Base-by-base conservation (phyloP, 2,888 invertebrate genomes). In the Leucophenga maculata region DNA sequence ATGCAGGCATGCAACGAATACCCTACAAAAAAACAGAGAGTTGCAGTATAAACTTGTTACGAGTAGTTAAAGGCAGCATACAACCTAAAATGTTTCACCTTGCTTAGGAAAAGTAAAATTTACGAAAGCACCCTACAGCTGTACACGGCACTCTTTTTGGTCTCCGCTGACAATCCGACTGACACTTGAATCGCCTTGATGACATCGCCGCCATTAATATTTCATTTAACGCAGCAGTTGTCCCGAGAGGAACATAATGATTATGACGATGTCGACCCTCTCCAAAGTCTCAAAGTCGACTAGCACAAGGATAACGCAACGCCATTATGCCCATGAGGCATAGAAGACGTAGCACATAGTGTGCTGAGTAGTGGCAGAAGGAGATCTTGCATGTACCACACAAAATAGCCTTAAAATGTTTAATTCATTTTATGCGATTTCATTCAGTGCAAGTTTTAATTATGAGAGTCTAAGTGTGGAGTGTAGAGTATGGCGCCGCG, bases 341-440 rank as follows among this genome's bases (percentile, higher is more conserved):
- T 39, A 26, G 26, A 26, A 26, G 26, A 26, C 2, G 4, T 26
- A 26, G 26, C 4, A 26, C 2, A 26, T 26, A 26, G 26, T 26
- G 4, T 26, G 26, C 4, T 26, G 26, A 26, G 26, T 26, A 26
- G 26, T 4, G 26, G 39, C 39, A 39, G 26, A 26, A 39, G 39
- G 39, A 39, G 39, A 6, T 39, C 39, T 39, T 11, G 9, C 11
- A 39, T 39, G 39, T 1, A 31, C 57, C 18, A 60, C 72, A 69
- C 80, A 82, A 64, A 82, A 82, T 82, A 83, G 83, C 81, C 79
- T 73, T 83, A 72, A 80, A 83, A 82, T 82, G 83, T 82, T 82
- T 82, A 82, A 82, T 82, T 82, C 83, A 82, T 83, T 82, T 83
- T 82, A 82, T 82, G 82, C 80, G 81, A 82, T 82, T 82, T 82